Evolutionary conservation across 1,140 invertebrate species (phyloP), one percentile per base, ranked within the genome.

Genomic region (Psilanteris sp.): DNA sequence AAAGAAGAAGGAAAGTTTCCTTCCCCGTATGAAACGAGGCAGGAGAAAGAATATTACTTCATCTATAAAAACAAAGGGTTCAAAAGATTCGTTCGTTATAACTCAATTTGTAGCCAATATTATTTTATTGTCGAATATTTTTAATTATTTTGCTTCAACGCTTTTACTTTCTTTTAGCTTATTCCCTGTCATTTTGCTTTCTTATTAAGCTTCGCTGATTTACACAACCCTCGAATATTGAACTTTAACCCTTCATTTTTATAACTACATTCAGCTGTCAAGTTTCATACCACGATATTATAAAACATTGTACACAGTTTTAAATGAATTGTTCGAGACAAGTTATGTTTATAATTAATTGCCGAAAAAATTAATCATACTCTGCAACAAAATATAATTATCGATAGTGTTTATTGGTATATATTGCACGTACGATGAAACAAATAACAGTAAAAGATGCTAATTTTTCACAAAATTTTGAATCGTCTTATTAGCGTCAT

Each of bases 41-140:
- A 11, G 7, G 41, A 10, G 48, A 75, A 61, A 36, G 62, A 83
- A 83, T 83, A 82, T 84, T 81, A 82, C 78, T 67, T 81, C 68
- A 79, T 81, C 78, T 80, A 82, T 82, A 84, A 83, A 79, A 80
- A 59, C 57, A 72, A 61, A 57, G 73, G 61, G 66, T 66, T 57
- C 59, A 70, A 78, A 62, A 66, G 57, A 61, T 61, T 43, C 52
- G 29, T 78, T 46, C 32, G 46, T 64, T 67, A 59, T 67, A 79
- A 80, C 77, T 82, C 79, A 83, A 87, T 86, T 88, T 87, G 79
- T 85, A 83, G 82, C 85, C 84, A 82, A 86, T 88, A 86, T 83
- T 83, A 81, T 85, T 86, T 85, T 84, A 85, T 85, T 81, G 80
- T 57, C 76, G 80, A 81, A 76, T 85, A 84, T 87, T 86, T 86